Evolutionary conservation across 2,888 invertebrate species (phyloP), one percentile per base, ranked within the genome.

Genomic region (Homarus gammarus): DNA sequence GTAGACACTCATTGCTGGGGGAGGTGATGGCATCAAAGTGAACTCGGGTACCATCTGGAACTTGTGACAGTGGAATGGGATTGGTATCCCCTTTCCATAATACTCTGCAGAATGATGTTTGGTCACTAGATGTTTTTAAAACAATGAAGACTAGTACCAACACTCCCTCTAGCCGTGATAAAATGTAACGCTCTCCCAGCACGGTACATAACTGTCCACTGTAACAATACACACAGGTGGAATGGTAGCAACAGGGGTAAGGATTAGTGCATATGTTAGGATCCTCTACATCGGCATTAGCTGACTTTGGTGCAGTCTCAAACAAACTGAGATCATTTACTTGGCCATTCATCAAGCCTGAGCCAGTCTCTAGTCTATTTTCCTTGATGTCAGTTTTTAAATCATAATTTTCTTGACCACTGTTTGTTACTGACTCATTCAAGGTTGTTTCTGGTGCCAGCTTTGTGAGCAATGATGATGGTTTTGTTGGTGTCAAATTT

Each of bases 81-180:
- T 64, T 64, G n/a, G n/a, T n/a, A n/a, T 64, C 64, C n/a, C 64
- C 64, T 64, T 27, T n/a, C 64, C 64, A 64, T 27, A 64, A 27
- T 64, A 64, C 27, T 27, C 64, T 64, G 2, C 64, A 64, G 6
- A 27, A 6, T 3, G 5, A 64, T 27, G 6, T 27, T 6, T 64
- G 27, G 27, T 64, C 27, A 3, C 10, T 10, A 27, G 27, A 22
- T n/a, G 10, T 27, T 6, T 64, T 3, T 5, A 64, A 22, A 22
- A 3, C 22, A 3, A 56, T 27, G 27, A 8, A 64, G 27, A 64
- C 64, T 6, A 27, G 27, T 27, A 64, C 64, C n/a, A 27, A 64
- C 1, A 5, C 64, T 64, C 64, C 64, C 27, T 64, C 27, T 22
- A 64, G 22, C 10, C 8, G 27, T 27, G 27, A 5, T 10, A 64